phyloP scores from a whole-genome alignment of 2,113 vertebrate genomes.

The Ptilonorhynchus violaceus region DNA sequence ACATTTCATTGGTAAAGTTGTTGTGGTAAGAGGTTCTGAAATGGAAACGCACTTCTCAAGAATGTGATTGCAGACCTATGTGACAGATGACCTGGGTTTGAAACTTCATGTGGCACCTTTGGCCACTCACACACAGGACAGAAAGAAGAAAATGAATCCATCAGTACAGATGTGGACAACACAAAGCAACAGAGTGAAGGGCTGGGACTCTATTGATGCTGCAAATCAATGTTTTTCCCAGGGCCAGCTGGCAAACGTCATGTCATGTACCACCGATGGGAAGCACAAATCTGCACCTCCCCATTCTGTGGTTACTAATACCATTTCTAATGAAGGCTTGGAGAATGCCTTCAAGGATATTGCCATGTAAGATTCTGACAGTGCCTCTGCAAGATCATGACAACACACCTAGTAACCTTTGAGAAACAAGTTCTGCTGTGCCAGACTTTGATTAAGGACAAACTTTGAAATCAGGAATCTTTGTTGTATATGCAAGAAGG shows the following conservation, averaged over 20 bases:
- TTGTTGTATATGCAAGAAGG: not conserved
- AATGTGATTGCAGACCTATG: not conserved
- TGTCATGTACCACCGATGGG: not conserved
- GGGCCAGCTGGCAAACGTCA: not conserved
- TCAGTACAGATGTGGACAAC: accelerated
- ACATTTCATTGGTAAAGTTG: not conserved
- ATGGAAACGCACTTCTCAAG: not conserved
- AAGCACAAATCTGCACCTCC: not conserved
- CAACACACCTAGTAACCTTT: not conserved
- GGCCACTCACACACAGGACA: not conserved
- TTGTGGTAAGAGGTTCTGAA: not conserved
- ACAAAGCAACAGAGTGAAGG: not conserved
- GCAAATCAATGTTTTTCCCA: not conserved
- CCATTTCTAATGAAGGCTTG: not conserved
- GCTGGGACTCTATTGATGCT: too few relatives aligned
- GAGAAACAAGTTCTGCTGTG: not conserved
- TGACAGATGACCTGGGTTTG: not conserved
- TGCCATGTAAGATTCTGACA: not conserved
- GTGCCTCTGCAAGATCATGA: not conserved
- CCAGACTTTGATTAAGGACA: not conserved
- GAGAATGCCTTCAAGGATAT: not conserved
- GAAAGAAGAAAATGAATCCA: not conserved
- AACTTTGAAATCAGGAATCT: not conserved
- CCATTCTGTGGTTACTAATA: not conserved
- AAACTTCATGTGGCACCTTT: not conserved